Evolutionary conservation across 2,888 invertebrate species (phyloP), one percentile per base, ranked within the genome.

Genomic region (Drosophila merina): DNA sequence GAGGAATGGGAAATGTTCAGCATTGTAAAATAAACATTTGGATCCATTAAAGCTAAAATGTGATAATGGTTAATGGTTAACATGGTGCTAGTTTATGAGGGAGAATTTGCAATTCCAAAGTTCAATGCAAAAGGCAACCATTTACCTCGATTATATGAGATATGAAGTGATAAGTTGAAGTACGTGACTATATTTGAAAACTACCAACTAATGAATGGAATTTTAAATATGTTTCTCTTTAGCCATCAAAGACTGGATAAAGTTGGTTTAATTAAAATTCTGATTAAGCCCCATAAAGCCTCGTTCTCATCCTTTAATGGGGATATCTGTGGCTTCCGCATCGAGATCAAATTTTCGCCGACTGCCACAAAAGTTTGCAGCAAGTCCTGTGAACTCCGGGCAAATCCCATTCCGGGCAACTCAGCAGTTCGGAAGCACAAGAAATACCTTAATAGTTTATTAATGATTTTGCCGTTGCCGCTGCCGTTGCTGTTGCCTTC

Each of bases 1-100:
- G 28, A 47, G 28, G 14, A 45, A 56, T 36, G 36, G 36, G 36
- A n/a, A 36, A 36, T 36, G 36, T 74, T 47, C 55, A 78, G 69
- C 66, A 60, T 81, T 85, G 75, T 87, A 72, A 82, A 82, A 82
- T 77, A 87, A 82, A 77, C 82, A 82, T 87, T 82, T 87, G 88
- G 88, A 79, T 75, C 82, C 71, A 82, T 87, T 82, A 82, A 76
- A 55, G 73, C 71, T 77, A 59, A 85, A 76, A 79, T 79, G 72
- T 85, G 82, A 85, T 87, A 87, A 82, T 85, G 82, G 44, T 64
- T 66, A 63, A 69, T 87, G 82, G 50, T 62, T 60, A 63, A 69
- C 82, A 87, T 85, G 28, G 64, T 31, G 28, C 63, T 36, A 33
- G 10, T 52, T 25, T 42, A 45, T 36, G 48, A 40, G 44, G 38